Base-by-base conservation (phyloP, 2,113 vertebrate genomes). In the Oreocharis arfaki region DNA sequence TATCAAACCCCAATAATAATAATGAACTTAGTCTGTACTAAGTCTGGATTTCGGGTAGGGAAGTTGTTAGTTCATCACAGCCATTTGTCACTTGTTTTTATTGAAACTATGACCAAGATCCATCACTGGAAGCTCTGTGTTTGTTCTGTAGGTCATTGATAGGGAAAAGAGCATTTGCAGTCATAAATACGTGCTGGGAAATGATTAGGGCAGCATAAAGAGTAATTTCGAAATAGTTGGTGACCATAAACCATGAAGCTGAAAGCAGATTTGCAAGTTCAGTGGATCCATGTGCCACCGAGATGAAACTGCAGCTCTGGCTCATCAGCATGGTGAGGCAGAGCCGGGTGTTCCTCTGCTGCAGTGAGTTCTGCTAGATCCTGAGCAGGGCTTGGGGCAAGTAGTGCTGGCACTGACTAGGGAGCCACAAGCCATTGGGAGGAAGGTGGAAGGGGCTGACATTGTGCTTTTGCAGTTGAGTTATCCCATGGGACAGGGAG, bases 351-450 rank as follows among this genome's bases (percentile, higher is more conserved):
- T 61, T 87, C 9, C 12, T 26, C 13, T 74, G 42, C 52, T 33
- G 28, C 53, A 19, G 4, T 6, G 75, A 80, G 24, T 61, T 76
- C 27, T 16, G 6, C 35, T 79, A 74, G 30, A 33, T 42, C 16
- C 1, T 5, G 22, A 22, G 21, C 1, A 0, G 1, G 0, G 46
- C 46, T 37, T 16, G 14, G 49, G 30, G 39, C 46, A 44, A 11
- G 11, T n/a, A 16, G 13, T 30, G 44, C 61, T 87, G 63, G 9
- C 50, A 9, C 73, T 63, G 39, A 8, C 13, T 22, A 8, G 69
- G 59, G 33, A 74, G 32, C 57, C 65, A 42, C 57, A 53, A 41
- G 33, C 35, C 44, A 3, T 32, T 42, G 78, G 32, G 23, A 52
- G 22, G 23, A 71, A 55, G 47, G 11, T 63, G 28, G 30, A 41